Percentiles rank a stretch among this genome's conserved stretches.
Conservation (phyloP, 2,113 vertebrate species). For the Bufo gargarizans region DNA sequence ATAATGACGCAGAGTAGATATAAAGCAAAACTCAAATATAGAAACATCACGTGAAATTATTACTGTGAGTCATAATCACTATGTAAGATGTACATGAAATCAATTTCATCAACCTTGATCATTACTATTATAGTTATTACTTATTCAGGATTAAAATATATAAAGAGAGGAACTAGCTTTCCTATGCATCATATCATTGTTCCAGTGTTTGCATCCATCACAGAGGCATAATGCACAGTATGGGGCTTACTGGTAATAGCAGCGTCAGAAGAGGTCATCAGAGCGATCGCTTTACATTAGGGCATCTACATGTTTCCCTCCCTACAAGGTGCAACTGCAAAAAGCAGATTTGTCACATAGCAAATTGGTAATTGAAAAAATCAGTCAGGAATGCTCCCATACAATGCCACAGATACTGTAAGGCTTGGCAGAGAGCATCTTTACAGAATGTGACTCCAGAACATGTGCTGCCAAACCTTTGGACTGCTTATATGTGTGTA, state of each 20-base stretch:
- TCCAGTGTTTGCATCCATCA: too few species aligned
- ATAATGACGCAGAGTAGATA: neutral
- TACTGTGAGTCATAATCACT: neutral
- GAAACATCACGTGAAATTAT: neutral
- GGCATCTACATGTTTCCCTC: neutral
- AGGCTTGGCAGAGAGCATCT: too few species aligned
- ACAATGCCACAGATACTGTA: too few species aligned
- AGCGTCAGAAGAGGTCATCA: neutral
- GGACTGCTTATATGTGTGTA: too few species aligned
- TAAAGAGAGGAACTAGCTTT: neutral
- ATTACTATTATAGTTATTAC: neutral
- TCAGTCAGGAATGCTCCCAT: too few species aligned
- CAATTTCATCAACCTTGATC: neutral
- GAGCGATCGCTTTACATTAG: neutral
- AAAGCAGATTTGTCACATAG: neutral
- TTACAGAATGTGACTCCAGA: too few species aligned
- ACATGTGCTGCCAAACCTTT: too few species aligned
- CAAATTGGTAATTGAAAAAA: neutral
- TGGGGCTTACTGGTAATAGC: neutral
- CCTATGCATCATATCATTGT: neutral
- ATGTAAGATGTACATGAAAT: neutral
- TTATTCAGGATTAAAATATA: neutral
- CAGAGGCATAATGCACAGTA: neutral
- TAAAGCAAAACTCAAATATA: neutral
- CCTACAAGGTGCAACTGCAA: too few species aligned